Evolutionary conservation across 2,797 vertebrate species (phyloP).

Genomic region (Mormyrops attenuatus): DNA sequence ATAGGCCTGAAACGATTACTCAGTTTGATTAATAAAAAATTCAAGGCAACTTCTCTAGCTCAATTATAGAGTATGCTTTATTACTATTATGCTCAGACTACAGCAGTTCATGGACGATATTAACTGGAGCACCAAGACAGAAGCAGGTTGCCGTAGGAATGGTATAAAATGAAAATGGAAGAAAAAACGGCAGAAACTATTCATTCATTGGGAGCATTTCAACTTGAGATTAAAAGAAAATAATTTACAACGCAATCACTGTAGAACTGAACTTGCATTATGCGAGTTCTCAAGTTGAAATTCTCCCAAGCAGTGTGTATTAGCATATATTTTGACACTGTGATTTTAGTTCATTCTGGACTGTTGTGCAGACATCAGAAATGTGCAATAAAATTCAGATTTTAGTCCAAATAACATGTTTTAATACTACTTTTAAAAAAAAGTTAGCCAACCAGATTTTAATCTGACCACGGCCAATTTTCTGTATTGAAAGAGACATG

Average conservation of each 20-base stretch:
- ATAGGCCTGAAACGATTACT: neutral
- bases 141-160: neutral
- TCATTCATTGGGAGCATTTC: neutral
- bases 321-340: neutral
- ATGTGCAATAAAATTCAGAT: too few relatives aligned
- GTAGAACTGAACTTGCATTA: neutral
- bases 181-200: neutral
- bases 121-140: neutral
- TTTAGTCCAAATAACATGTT: too few relatives aligned
- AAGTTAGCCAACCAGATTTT: too few relatives aligned
- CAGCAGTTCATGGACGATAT: neutral
- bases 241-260: neutral
- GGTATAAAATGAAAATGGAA: neutral
- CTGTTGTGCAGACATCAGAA: too few relatives aligned
- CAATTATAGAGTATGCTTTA: neutral
- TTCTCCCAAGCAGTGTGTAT: neutral
- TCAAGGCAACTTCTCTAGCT: neutral
- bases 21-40: neutral
- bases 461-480: too few relatives aligned
- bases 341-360: too few relatives aligned
- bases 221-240: neutral
- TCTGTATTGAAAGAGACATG: too few relatives aligned
- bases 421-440: too few relatives aligned
- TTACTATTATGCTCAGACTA: neutral
- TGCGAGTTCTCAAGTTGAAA: neutral